Base-by-base conservation (phyloP, 1,140 invertebrate species). In the Piezodorus guildinii region DNA sequence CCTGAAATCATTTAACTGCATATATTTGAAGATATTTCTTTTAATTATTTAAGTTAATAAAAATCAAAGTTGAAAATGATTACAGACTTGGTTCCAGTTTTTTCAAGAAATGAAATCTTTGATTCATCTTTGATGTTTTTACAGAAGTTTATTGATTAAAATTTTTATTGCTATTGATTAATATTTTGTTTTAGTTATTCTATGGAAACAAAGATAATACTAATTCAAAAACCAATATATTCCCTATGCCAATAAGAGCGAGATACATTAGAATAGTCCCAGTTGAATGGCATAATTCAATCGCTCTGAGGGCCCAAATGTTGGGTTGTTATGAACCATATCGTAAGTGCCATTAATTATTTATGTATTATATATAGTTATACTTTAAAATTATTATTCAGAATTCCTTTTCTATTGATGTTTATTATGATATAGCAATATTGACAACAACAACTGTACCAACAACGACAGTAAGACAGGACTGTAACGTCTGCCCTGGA, bases 251-350 rank as follows among this genome's bases (percentile, higher is more conserved):
- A 16, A 77, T 93, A 46, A 85, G 89, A 72, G 85, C 89, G 0
- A 81, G 80, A 67, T 79, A 83, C 27, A 66, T 92, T 1, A 78
- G 84, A 56, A 78, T 93, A 34, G 77, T 80, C 62, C 90, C 90
- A 0, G 72, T 83, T 3, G 83, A 85, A 3, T 94, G 89, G 88
- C 80, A 88, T 69, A 80, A 81, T 4, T 81, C 79, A 10, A 88
- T 90, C 46, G 79, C 87, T 0, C 74, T 92, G 64, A 77, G 83
- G 60, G 73, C 88, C 21, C 89, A 92, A 70, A 69, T 91, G 1
- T 76, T 91, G 30, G 87, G 88, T 43, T 94, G 90, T 72, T 88
- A 81, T 66, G 73, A 81, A 64, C 81, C 84, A 1, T 88, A 89
- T 71, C 80, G 81, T 82, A 75, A 79, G 77, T 77, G n/a, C 25